phyloP scores from a whole-genome alignment of 2,113 vertebrate genomes.

The Sula dactylatra region DNA sequence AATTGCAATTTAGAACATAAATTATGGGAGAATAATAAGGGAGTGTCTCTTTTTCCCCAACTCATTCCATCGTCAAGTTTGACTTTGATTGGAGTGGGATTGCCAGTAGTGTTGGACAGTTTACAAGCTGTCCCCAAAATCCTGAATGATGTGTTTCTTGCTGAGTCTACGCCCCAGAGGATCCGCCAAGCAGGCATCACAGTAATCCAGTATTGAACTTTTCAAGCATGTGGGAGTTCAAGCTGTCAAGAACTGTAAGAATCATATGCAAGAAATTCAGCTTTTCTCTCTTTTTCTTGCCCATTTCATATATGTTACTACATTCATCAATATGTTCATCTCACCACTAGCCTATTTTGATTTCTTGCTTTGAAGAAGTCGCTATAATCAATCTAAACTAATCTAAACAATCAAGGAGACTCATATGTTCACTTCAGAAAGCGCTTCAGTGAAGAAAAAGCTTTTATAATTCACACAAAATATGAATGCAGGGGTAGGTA shows the following conservation, averaged over 20 bases:
- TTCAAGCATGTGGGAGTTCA: constrained; percentile 60
- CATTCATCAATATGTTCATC: constrained; percentile 50
- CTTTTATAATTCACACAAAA: not conserved
- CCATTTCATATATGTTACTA: constrained; percentile 39
- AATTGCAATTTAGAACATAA: not conserved
- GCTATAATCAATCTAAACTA: constrained; percentile 8
- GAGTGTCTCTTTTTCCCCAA: rapidly evolving
- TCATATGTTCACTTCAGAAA: not conserved
- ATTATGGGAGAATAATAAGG: not conserved
- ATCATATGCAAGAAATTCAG: constrained; percentile 33
- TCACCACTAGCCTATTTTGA: not conserved
- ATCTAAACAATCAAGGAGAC: not conserved
- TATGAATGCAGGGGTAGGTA: not conserved
- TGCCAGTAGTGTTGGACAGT: not conserved
- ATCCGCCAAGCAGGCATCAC: constrained; percentile 33
- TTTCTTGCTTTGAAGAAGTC: constrained; percentile 15
- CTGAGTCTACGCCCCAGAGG: not conserved
- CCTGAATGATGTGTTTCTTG: not conserved
- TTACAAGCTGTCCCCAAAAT: constrained; percentile 35
- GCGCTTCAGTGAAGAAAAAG: not conserved
- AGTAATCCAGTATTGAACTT: constrained; percentile 71
- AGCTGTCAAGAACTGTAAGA: constrained; percentile 68
- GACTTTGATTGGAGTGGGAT: constrained; percentile 3
- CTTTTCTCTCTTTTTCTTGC: constrained; percentile 35
- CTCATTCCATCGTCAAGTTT: not conserved